phyloP scores from a whole-genome alignment of 2,888 invertebrate genomes.

The Chymomyza procnemis region DNA sequence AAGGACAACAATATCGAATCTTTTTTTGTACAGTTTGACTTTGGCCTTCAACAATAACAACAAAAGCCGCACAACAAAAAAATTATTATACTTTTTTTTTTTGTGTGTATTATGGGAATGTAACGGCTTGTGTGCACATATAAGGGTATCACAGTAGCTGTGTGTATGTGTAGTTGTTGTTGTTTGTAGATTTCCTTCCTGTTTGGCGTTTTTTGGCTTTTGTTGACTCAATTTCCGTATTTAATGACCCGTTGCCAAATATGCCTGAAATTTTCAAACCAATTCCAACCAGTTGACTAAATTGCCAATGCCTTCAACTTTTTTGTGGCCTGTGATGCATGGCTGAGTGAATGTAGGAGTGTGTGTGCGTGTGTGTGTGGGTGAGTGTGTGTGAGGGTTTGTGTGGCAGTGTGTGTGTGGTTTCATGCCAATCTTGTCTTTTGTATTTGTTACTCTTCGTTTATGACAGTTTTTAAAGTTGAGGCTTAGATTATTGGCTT shows the following conservation, averaged over 20 bases:
- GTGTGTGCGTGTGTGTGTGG: slow-evolving; percentile 8
- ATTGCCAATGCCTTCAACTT: neutral
- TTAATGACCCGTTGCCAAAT: slow-evolving; percentile 74
- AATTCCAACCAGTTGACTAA: slow-evolving; percentile 18
- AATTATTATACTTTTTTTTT: slow-evolving; percentile 34
- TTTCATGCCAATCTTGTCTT: neutral
- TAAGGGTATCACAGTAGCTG: slow-evolving; percentile 5
- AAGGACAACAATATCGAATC: slow-evolving; percentile 34
- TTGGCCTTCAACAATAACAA: slow-evolving; percentile 24
- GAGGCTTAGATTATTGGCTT: slow-evolving; percentile 34
- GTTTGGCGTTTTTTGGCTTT: slow-evolving; percentile 62
- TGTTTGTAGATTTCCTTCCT: slow-evolving; percentile 48
- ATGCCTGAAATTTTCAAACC: slow-evolving; percentile 58
- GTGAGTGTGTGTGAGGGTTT: slow-evolving; percentile 37
- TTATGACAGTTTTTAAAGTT: slow-evolving; percentile 19
- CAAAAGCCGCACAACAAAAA: slow-evolving; percentile 15
- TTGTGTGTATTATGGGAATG: slow-evolving; percentile 16
- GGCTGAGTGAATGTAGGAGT: neutral
- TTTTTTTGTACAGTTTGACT: slow-evolving; percentile 34
- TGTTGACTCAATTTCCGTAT: slow-evolving; percentile 74
- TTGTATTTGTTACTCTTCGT: neutral
- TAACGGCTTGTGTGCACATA: neutral
- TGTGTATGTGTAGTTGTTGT: slow-evolving; percentile 38
- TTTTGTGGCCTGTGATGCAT: neutral
- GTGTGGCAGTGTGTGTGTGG: slow-evolving; percentile 30